Base-by-base conservation (phyloP, 2,888 invertebrate genomes). In the Melanostoma mellinum region DNA sequence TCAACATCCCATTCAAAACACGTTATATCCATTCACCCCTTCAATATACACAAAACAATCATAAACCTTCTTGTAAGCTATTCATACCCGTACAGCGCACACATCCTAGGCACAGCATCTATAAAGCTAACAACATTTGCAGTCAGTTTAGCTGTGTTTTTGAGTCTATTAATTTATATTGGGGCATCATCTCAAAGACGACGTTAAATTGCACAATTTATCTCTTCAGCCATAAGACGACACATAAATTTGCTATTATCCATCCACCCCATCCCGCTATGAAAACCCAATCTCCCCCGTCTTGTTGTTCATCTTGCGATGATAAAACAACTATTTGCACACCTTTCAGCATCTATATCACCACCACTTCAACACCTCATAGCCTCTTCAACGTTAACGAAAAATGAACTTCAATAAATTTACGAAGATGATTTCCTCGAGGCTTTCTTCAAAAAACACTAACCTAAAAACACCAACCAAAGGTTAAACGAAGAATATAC, bases 351-450 rank as follows among this genome's bases (percentile, higher is more conserved):
- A 53, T 42, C 46, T 52, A 40, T 50, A 40, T 50, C 50, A 60
- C 53, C 55, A 55, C 78, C 56, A 50, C 69, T 48, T 61, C 46
- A 68, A 35, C 53, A 44, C 32, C 8, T 56, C 52, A 58, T 68
- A 67, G 38, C 48, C 38, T 68, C 68, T 77, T 68, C 60, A 72
- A 67, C 72, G 61, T 65, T 50, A 79, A 69, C 60, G 71, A 84
- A 79, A 84, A 84, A 79, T 84, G 69, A 84, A 79, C 78, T 75
- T 56, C 74, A 75, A 84, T 84, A 84, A 84, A 84, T 84, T 84
- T 79, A 10, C 74, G 40, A 79, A 84, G 74, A 79, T 78, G 84
- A 79, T 84, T 78, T 71, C 65, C 82, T 60, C 32, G 40, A 44
- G 56, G 50, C 32, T 20, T 20, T 20, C 65, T 65, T 71, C 56